A percentile compares a stretch with the other conserved stretches of the same genome.
These are phyloP conservation scores for Danio tinwini DNA, from an alignment of 2,797 vertebrate genomes.

Conservation along the genomic window DNA sequence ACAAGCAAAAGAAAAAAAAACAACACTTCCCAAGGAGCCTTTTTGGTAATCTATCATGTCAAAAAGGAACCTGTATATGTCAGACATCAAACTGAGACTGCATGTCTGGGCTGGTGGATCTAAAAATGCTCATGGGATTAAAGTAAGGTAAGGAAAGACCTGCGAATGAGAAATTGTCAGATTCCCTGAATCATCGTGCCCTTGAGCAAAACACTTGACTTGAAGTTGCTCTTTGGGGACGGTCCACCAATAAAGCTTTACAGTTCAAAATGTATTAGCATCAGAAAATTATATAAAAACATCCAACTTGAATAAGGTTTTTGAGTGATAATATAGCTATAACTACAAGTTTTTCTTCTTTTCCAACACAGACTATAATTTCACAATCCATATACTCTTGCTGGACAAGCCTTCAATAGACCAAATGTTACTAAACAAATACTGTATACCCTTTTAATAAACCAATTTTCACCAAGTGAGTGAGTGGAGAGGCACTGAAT, in stretches of 20 bases:
- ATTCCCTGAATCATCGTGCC: not conserved
- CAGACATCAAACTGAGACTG: not conserved
- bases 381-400: not conserved
- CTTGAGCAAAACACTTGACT: slow-evolving; percentile 14
- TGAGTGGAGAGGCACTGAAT: not conserved
- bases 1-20: not conserved
- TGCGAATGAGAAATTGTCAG: not conserved
- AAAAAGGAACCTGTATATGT: not conserved
- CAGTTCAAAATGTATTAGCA: not conserved
- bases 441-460: not conserved
- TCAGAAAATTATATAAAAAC: not conserved
- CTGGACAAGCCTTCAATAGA: not conserved
- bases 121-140: slow-evolving; percentile 17
- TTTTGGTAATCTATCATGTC: not conserved
- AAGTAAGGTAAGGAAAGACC: not conserved
- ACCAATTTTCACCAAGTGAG: not conserved
- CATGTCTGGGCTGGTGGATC: not conserved
- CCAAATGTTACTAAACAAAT: not conserved
- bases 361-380: not conserved
- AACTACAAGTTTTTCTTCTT: not conserved
- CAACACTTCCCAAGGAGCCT: not conserved
- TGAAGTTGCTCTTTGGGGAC: not conserved
- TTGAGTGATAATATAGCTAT: not conserved
- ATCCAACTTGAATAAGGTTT: not conserved
- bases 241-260: not conserved